Evolutionary conservation across 1,140 invertebrate genomes (phyloP), one percentile per base, ranked within the genome.

Genomic region (Drosophila trapezifrons): DNA sequence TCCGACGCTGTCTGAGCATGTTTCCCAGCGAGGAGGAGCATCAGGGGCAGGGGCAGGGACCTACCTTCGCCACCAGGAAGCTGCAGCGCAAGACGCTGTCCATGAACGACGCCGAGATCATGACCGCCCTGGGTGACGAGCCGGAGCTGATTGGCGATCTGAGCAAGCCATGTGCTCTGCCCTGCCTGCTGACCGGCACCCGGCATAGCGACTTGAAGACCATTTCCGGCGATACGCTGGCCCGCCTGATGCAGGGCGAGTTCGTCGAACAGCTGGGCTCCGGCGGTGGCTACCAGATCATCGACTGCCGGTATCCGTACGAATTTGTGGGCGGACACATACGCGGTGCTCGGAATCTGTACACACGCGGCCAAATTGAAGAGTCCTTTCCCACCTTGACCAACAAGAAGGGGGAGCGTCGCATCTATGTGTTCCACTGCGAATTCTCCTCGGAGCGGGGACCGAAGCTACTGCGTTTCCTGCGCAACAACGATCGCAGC

Each of bases 251-350:
- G 0, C 91, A 92, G 3, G 97, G 97, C 1, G 93, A 96, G 1
- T 98, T 93, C 70, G 69, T 82, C 2, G 91, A 95, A 38, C 84
- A 78, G 18, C 92, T 97, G 5, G 92, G 90, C 1, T 93, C 37
- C 4, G 91, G 90, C 3, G 91, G 90, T 4, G 93, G 94, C 0
- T 97, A 93, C 78, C 93, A 94, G 80, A 94, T 96, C n/a, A 94
- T 96, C 9, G 95, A 96, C 78, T 96, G 95, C 79, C 95, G 98
- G 0, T 99, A 98, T 93, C 98, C 98, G 0, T 99, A 99, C 90
- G 99, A 99, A 92, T 99, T 93, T 91, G 94, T 97, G 10, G 98
- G 97, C 8, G 99, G 99, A 0, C 99, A 99, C 89, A 98, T 99
- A 56, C 90, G 92, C 20, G 96, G 96, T 1, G 97, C 98, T 0